These are phyloP conservation scores for Drosophila siamana DNA, from an alignment of 2,888 invertebrate genomes.

Conservation along the genomic window DNA sequence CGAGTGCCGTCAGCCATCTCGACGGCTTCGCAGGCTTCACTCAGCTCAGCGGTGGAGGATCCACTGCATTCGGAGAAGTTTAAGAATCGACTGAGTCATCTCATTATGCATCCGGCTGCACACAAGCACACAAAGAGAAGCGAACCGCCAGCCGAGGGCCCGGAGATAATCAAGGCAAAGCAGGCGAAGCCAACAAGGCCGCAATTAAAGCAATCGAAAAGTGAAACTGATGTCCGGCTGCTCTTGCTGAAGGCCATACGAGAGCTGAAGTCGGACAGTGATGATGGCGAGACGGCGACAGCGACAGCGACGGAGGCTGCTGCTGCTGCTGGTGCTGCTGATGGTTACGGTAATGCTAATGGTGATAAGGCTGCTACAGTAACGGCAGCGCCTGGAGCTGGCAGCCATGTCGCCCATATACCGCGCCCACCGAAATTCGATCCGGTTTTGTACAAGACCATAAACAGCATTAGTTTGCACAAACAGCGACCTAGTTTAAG, in stretches of 20 bases:
- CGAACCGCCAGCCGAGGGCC: conserved; percentile 3
- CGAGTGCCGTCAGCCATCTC: conserved; percentile 42
- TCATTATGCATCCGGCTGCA: conserved; percentile 63
- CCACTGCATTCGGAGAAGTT: conserved; percentile 80
- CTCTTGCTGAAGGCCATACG: conserved; percentile 68
- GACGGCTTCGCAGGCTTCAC: conserved; percentile 47
- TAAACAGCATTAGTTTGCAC: conserved; percentile 73
- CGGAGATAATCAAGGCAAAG: conserved; percentile 1
- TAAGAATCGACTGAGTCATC: conserved; percentile 74
- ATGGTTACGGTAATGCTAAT: conserved; percentile 23
- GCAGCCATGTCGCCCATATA: conserved; percentile 50
- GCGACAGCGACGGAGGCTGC: neutral
- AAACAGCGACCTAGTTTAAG: conserved; percentile 76
- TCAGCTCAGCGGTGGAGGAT: conserved; percentile 68
- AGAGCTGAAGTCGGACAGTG: conserved; percentile 64
- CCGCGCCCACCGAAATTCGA: conserved; percentile 84
- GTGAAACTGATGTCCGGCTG: conserved; percentile 80
- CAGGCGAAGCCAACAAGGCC: conserved; percentile 31
- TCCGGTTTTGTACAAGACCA: conserved; percentile 82
- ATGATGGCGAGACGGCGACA: conserved; percentile 31
- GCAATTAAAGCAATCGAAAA: conserved; percentile 80
- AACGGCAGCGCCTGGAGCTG: conserved; percentile 23
- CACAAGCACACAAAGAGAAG: conserved; percentile 34
- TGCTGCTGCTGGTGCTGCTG: too few species aligned
- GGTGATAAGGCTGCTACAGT: conserved; percentile 38